Base-by-base conservation (phyloP, 2,888 invertebrate species). In the Drosophila lacicola region DNA sequence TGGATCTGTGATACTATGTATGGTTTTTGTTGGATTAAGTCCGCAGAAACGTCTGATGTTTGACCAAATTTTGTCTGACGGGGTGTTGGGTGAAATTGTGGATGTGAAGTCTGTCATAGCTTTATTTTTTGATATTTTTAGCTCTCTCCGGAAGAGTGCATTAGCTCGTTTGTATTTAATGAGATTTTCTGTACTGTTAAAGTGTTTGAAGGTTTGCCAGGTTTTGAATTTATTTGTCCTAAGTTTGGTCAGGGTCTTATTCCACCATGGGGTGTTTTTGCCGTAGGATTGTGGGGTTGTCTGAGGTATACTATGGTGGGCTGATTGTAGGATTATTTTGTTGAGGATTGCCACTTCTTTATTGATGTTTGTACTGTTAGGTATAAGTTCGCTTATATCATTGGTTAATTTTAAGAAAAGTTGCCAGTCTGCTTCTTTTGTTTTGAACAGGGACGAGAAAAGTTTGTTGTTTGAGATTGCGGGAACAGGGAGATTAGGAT, bases 251-350 rank as follows among this genome's bases (percentile, higher is more conserved):
- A 17, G 44, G 44, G 13, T 53, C 34, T 47, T 53, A 19, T 42
- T 65, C 51, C 51, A 65, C 57, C 46, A 65, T 10, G 56, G 56
- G 25, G 25, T 49, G 13, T 64, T 57, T 44, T 57, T 64, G 13
- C 4, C 51, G 19, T 34, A 11, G n/a, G 25, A 36, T 13, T 63
- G 42, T 14, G 55, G 34, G n/a, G 42, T 9, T 33, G 55, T 55
- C n/a, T 55, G 63, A 11, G 55, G 49, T 10, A 63, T 63, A 17
- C 49, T 63, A 29, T 63, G n/a, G 1, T 61, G 53, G 13, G 54
- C 55, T 3, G 36, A 17, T 50, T 63, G 50, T 33, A 63, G 11
- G 13, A 50, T 63, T 50, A 56, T 56, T 56, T 56, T 63, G 13
- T 36, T 50, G 6, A 63, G 17, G 1, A 8, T 17, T 17, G 45